Base-by-base conservation (phyloP, 2,888 invertebrate genomes). In the Icerya purchasi region DNA sequence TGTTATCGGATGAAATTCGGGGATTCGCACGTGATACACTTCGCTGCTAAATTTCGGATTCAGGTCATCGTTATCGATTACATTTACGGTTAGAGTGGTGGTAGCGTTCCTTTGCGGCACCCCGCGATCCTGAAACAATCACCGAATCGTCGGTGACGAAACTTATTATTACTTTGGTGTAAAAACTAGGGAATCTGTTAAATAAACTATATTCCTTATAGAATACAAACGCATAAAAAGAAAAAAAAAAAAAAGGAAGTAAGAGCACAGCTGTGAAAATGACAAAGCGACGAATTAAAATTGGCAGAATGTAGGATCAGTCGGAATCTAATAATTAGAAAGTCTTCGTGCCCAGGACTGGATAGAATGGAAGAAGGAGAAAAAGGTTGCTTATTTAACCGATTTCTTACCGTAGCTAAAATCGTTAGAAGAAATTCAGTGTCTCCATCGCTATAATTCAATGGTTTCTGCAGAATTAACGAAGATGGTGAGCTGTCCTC, bases 371-470 rank as follows among this genome's bases (percentile, higher is more conserved):
- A n/a, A n/a, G n/a, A n/a, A n/a, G n/a, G n/a, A n/a, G n/a, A n/a
- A n/a, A n/a, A n/a, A n/a, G n/a, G n/a, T n/a, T n/a, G n/a, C n/a
- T n/a, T n/a, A n/a, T n/a, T n/a, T n/a, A n/a, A n/a, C n/a, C n/a
- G n/a, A n/a, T n/a, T n/a, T n/a, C n/a, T 75, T 73, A 86, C 86
- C 69, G 84, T 82, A 52, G 88, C 90, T 65, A 84, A 79, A 24
- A 90, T 73, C 2, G 81, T 79, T 57, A 90, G 74, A 57, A 76
- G 72, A 67, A 86, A 90, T 66, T 83, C 80, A 50, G 82, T 77
- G 66, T 87, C 85, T 1, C 89, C 90, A 22, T 76, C 75, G 69
- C 90, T 90, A 68, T 81, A 90, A 71, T 90, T 89, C 65, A 90
- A 71, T 0, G 82, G 75, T 63, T 80, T 81, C 63, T 78, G 79